Evolutionary conservation across 2,113 vertebrate species (phyloP).

Genomic region (Sinocyclocheilus grahami): DNA sequence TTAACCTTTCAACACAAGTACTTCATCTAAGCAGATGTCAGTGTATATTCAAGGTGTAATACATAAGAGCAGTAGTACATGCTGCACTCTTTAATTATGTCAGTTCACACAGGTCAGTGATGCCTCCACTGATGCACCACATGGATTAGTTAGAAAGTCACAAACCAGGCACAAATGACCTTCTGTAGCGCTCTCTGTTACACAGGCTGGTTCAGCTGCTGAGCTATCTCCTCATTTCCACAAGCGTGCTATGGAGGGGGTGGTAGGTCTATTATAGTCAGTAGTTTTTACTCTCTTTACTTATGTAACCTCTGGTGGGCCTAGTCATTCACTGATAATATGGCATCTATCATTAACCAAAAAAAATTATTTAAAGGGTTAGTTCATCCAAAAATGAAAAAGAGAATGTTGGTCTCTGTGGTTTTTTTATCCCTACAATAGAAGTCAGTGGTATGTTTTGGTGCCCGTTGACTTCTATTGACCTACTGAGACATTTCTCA

Average conservation of each 20-base stretch:
- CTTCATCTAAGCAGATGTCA: background rate
- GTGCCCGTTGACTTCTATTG: background rate
- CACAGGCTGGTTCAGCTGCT: background rate
- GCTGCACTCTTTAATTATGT: background rate
- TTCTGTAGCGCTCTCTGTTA: background rate
- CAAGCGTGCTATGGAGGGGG: background rate
- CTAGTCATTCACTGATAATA: background rate
- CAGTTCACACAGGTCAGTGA: constrained; percentile 2
- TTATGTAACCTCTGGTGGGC: background rate
- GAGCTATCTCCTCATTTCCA: background rate
- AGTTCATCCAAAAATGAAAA: too few relatives aligned
- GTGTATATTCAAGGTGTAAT: background rate
- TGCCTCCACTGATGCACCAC: background rate
- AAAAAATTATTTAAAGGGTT: background rate
- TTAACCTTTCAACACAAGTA: background rate
- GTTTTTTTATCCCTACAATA: background rate
- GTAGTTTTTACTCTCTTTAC: background rate
- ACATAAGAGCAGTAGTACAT: background rate
- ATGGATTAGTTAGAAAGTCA: background rate
- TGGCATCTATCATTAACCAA: background rate
- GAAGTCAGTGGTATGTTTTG: background rate
- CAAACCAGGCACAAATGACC: background rate
- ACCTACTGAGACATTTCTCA: too few relatives aligned
- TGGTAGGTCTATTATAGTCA: background rate
- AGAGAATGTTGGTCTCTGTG: background rate